Base-by-base conservation (phyloP, 2,113 vertebrate genomes). In the Oncorhynchus nerka region DNA sequence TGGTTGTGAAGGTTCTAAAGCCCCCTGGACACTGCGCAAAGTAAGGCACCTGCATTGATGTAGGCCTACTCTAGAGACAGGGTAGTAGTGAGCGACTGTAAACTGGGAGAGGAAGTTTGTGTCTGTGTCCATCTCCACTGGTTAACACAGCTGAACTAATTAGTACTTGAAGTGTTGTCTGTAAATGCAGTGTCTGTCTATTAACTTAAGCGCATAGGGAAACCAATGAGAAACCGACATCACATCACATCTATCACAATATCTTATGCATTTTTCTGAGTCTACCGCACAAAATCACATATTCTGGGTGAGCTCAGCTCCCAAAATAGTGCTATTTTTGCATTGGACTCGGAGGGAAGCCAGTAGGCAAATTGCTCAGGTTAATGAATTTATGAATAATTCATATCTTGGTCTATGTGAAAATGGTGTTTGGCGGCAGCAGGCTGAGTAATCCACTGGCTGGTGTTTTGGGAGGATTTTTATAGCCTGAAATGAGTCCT, bases 341-440 rank as follows among this genome's bases (percentile, higher is more conserved):
- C 61, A 34, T 49, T 73, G 62, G 24, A 74, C 89, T 85, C n/a
- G 66, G 77, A 85, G 83, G 81, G 61, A 85, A 78, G 75, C 85
- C 87, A 82, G n/a, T 71, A 77, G 83, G 85, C 85, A 91, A 88
- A 89, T 84, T 83, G 73, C 86, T 83, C 16, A 78, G 83, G 83
- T 91, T 93, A 91, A 92, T 91, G 85, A 89, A 79, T 76, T 34
- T 16, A 72, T 91, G 81, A 86, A 92, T 92, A 82, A 92, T 92
- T 87, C 89, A 92, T 88, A 78, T 80, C 81, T 28, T 74, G 76
- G 79, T 88, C 79, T 79, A 78, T 87, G 77, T 81, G 77, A 84
- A 83, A 15, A 79, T 64, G 77, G 55, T 79, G 39, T 2, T 45
- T 9, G 39, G 39, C 9, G 34, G 73, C 69, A 74, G 75, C 75